Conservation (phyloP, 1,140 invertebrate genomes). For the Micrasema minimum region DNA sequence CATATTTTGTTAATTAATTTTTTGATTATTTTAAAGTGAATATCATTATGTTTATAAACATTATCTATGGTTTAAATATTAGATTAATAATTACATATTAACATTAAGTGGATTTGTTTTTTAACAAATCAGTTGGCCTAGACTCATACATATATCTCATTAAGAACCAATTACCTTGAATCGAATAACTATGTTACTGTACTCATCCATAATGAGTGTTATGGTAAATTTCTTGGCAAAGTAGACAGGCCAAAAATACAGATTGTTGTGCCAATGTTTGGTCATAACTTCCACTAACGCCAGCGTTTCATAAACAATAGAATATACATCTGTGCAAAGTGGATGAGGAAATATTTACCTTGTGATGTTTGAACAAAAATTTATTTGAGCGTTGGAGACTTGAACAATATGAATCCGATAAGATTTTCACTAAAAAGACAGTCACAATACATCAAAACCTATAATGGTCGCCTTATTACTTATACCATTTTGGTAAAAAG, state of each 20-base stretch:
- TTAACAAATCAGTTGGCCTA: constrained; percentile 7
- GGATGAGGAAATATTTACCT: constrained; percentile 1
- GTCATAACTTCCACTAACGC: not conserved
- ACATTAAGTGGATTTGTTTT: too few relatives aligned
- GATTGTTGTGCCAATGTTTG: constrained; percentile 5
- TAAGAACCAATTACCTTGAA: constrained; percentile 8
- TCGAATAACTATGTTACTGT: not conserved
- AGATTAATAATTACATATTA: too few relatives aligned
- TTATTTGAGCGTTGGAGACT: not conserved
- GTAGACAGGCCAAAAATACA: constrained; percentile 22
- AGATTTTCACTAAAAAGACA: not conserved
- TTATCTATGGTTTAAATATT: too few relatives aligned
- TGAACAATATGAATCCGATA: not conserved
- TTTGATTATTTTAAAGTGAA: too few relatives aligned
- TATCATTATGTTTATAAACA: too few relatives aligned
- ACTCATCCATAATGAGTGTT: not conserved
- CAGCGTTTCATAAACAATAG: not conserved
- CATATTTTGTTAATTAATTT: too few relatives aligned
- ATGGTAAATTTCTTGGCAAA: constrained; percentile 19
- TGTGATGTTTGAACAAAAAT: constrained; percentile 14
- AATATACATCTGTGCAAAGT: constrained; percentile 11
- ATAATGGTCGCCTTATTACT: too few relatives aligned
- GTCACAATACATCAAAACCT: too few relatives aligned
- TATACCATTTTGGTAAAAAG: too few relatives aligned
- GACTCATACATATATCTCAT: not conserved